Conservation (phyloP, 2,888 invertebrate species). For the Asteroscopus sphinx region DNA sequence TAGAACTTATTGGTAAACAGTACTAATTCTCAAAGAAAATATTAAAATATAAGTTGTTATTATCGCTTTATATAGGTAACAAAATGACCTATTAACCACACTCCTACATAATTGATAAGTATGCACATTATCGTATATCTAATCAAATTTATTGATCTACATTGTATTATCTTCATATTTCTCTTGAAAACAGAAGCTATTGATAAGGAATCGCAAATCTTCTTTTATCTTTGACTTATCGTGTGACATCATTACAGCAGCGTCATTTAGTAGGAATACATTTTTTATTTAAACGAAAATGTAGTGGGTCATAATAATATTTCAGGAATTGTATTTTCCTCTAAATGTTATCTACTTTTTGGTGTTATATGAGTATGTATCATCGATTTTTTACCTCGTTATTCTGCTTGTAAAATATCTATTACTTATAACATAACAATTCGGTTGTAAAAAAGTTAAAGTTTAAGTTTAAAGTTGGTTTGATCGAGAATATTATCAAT, state of each 20-base stretch:
- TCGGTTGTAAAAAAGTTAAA: too few relatives aligned
- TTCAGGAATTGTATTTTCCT: slow-evolving; percentile 50
- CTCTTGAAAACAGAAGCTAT: slow-evolving; percentile 15
- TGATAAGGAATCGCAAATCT: slow-evolving; percentile 15
- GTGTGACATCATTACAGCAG: slow-evolving; percentile 21
- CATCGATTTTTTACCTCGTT: too few relatives aligned
- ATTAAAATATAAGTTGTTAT: not conserved
- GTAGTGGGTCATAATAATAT: slow-evolving; percentile 15
- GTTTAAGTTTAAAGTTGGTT: too few relatives aligned
- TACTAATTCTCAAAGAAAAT: too few relatives aligned
- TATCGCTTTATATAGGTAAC: not conserved
- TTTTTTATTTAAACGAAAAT: slow-evolving; percentile 10
- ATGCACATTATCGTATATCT: not conserved
- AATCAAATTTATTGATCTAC: slow-evolving; percentile 16
- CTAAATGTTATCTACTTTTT: slow-evolving; percentile 3
- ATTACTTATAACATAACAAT: too few relatives aligned
- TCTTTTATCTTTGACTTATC: slow-evolving; percentile 13
- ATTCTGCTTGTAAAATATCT: too few relatives aligned
- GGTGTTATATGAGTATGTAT: not conserved
- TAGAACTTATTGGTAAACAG: too few relatives aligned
- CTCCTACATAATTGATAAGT: not conserved
- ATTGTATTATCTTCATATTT: slow-evolving; percentile 8
- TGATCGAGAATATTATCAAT: too few relatives aligned
- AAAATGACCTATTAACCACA: not conserved
- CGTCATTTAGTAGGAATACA: not conserved